A percentile compares a stretch with the other conserved stretches of the same genome.
Conservation (phyloP, 2,888 invertebrate genomes). For the Pammene fasciana region DNA sequence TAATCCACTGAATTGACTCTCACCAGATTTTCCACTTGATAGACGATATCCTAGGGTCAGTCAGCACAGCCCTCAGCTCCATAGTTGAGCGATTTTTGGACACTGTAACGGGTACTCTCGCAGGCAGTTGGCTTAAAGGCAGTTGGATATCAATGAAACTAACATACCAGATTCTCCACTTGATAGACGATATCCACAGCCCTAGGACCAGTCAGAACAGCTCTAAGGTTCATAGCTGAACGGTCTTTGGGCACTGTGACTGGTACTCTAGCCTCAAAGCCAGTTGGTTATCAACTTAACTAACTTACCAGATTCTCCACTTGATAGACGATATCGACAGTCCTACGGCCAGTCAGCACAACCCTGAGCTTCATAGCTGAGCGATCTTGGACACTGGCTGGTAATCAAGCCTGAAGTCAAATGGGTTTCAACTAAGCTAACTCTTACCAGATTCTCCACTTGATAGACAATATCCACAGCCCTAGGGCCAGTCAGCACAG, state of each 20-base stretch:
- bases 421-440: not conserved
- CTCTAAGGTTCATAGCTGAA: constrained; percentile 67
- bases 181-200: constrained; percentile 15
- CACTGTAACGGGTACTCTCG: constrained; percentile 65
- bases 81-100: no score
- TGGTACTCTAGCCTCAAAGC: constrained; percentile 66
- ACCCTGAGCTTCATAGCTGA: constrained; percentile 63
- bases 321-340: constrained; percentile 15
- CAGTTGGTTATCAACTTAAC: constrained; percentile 48
- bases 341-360: not conserved
- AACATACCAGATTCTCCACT: constrained; percentile 14
- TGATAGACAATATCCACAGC: constrained; percentile 15
- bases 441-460: constrained; percentile 17
- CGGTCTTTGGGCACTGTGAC: constrained; percentile 69
- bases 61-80: no score
- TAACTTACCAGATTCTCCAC: constrained; percentile 16
- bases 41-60: no score
- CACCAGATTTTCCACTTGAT: no score
- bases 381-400: constrained; percentile 69
- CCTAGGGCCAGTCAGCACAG: not conserved
- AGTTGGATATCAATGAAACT: not conserved
- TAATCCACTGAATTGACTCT: no score
- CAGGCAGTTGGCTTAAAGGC: no score
- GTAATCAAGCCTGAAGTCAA: no score
- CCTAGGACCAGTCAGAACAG: not conserved